These are phyloP conservation scores for Podarcis lilfordi DNA, from an alignment of 2,797 vertebrate species.

Conservation along the genomic window DNA sequence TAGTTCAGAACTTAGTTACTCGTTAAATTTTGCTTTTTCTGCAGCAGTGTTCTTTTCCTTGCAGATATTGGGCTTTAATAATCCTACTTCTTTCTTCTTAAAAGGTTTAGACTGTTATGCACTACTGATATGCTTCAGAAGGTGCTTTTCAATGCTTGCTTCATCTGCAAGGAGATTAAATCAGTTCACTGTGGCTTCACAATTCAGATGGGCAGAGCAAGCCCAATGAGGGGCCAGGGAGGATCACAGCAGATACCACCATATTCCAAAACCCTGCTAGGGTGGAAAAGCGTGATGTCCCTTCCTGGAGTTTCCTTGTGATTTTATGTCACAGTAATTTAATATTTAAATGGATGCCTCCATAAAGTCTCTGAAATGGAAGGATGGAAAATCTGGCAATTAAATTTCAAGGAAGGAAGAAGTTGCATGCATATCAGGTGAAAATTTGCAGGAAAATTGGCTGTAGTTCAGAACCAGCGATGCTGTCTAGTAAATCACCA, in stretches of 20 bases:
- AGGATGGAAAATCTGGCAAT: background rate
- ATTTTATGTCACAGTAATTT: background rate
- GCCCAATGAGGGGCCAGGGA: no score
- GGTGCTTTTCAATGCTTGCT: background rate
- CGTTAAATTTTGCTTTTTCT: conserved; percentile 23
- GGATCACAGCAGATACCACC: no score
- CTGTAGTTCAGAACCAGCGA: background rate
- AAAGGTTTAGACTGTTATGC: background rate
- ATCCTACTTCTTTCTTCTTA: background rate
- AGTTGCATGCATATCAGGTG: background rate
- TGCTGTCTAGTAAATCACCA: conserved; percentile 4
- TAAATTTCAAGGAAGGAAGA: background rate
- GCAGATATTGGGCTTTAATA: background rate
- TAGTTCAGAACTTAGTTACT: conserved; percentile 20
- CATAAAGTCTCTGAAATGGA: background rate
- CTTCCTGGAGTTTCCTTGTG: background rate
- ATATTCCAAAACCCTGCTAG: no score
- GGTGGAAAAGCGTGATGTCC: background rate
- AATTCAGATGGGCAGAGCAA: background rate
- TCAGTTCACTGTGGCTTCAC: background rate
- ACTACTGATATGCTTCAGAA: background rate
- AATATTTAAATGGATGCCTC: background rate
- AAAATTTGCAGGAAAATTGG: background rate
- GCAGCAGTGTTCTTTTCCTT: background rate
- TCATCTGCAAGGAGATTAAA: background rate